A percentile compares a stretch with the other conserved stretches of the same genome.
These are phyloP conservation scores for Sakesphorus luctuosus DNA, from an alignment of 2,113 vertebrate genomes.

Conservation along the genomic window DNA sequence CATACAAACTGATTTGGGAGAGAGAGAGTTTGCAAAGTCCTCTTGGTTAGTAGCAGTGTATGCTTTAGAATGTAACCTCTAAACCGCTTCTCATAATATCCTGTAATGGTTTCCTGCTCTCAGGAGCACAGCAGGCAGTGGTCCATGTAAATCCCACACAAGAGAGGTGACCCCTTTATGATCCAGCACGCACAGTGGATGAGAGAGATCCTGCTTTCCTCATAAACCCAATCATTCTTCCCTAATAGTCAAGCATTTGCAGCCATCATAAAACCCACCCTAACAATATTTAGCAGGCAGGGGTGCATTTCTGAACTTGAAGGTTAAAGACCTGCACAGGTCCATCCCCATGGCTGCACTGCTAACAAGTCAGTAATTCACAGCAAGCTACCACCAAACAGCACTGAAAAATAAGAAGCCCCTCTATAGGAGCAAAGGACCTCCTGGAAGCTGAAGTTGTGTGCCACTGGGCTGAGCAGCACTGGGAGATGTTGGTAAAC, in stretches of 20 bases:
- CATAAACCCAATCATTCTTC: constrained; percentile 33
- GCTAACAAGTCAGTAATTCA: constrained; percentile 36
- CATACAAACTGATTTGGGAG: not conserved
- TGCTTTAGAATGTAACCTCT: constrained; percentile 27
- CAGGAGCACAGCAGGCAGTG: constrained; percentile 46
- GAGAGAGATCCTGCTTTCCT: not conserved
- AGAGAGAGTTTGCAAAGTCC: constrained; percentile 27
- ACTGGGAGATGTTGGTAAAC: constrained; percentile 30
- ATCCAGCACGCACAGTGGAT: not conserved
- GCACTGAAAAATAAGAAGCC: constrained; percentile 5
- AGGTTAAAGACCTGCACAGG: constrained; percentile 28
- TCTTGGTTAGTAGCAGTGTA: not conserved
- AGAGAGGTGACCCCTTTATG: constrained; percentile 14
- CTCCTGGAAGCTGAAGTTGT: constrained; percentile 37
- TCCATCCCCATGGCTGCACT: not conserved
- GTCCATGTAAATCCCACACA: constrained; percentile 34
- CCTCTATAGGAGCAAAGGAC: not conserved
- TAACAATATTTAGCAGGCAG: constrained; percentile 24
- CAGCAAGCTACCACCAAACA: constrained; percentile 36
- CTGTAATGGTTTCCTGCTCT: constrained; percentile 43
- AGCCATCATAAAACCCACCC: constrained; percentile 40
- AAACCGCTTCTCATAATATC: constrained; percentile 40
- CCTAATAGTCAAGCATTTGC: constrained; percentile 37
- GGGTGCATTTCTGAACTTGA: constrained; percentile 17
- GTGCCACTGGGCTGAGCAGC: constrained; percentile 9